phyloP scores from a whole-genome alignment of 2,113 vertebrate species.

The Conger conger region DNA sequence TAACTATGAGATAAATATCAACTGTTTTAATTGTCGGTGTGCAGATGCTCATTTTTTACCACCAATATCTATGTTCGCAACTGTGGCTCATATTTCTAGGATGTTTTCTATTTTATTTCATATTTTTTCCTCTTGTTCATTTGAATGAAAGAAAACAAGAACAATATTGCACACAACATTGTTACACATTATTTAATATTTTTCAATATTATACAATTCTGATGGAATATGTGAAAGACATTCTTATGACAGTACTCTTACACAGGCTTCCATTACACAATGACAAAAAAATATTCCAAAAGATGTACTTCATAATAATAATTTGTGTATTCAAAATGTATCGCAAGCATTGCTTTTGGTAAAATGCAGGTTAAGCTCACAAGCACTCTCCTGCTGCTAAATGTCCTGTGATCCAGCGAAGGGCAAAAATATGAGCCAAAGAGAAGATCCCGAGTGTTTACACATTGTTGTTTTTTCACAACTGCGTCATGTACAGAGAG shows the following conservation, averaged over 20 bases:
- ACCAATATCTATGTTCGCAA: neutral
- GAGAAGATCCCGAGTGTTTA: constrained; percentile 23
- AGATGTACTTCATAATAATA: too few relatives aligned
- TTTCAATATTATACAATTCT: too few relatives aligned
- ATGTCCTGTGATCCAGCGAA: neutral
- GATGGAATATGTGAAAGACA: too few relatives aligned
- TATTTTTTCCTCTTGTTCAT: neutral
- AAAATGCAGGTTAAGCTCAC: neutral
- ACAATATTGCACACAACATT: neutral
- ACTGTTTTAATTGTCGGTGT: neutral
- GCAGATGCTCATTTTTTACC: neutral
- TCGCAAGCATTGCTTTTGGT: neutral
- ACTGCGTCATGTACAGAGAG: constrained; percentile 51
- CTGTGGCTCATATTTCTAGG: neutral
- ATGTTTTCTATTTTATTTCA: neutral
- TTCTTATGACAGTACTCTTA: too few relatives aligned
- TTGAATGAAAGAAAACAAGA: neutral
- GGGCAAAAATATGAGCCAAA: neutral
- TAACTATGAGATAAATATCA: neutral
- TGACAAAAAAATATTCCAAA: neutral
- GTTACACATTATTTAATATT: too few relatives aligned
- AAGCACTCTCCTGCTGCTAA: neutral
- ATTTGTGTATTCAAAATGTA: too few relatives aligned
- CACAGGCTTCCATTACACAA: neutral
- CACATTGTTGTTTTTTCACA: constrained; percentile 42